phyloP scores from a whole-genome alignment of 2,888 invertebrate species.

The Hyppa rectilinea region DNA sequence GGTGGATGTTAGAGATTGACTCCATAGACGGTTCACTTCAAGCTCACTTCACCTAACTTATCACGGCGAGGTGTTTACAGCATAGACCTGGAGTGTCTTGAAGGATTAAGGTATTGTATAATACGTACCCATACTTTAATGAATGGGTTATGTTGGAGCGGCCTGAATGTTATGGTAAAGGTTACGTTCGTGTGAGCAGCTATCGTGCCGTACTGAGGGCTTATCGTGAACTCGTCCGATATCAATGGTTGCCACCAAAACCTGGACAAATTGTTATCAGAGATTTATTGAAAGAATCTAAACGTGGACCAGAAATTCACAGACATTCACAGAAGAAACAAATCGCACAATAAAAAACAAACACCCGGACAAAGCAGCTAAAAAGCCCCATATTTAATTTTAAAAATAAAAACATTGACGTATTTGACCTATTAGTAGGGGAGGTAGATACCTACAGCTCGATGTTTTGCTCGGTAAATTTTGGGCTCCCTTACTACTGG shows the following conservation, averaged over 20 bases:
- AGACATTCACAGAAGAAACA: not conserved
- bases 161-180: conserved; percentile 92
- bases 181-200: conserved; percentile 92
- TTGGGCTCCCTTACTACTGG: too few species aligned
- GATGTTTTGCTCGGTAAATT: too few species aligned
- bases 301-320: not conserved
- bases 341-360: not conserved
- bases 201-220: conserved; percentile 91
- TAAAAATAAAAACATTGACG: too few species aligned
- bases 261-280: conserved; percentile 66
- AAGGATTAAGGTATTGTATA: not conserved
- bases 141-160: conserved; percentile 86
- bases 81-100: too few species aligned
- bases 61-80: too few species aligned
- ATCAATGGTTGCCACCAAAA: conserved; percentile 87
- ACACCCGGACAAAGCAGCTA: too few species aligned
- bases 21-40: too few species aligned
- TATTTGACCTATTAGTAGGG: too few species aligned
- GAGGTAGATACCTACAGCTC: too few species aligned
- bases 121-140: conserved; percentile 85
- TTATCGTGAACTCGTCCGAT: conserved; percentile 90
- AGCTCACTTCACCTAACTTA: too few species aligned
- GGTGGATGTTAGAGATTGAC: too few species aligned
- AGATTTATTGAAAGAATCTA: not conserved
- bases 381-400: too few species aligned